These are phyloP conservation scores for Physeter macrocephalus DNA, from an alignment of 2,113 vertebrate genomes.

Conservation along the genomic window DNA sequence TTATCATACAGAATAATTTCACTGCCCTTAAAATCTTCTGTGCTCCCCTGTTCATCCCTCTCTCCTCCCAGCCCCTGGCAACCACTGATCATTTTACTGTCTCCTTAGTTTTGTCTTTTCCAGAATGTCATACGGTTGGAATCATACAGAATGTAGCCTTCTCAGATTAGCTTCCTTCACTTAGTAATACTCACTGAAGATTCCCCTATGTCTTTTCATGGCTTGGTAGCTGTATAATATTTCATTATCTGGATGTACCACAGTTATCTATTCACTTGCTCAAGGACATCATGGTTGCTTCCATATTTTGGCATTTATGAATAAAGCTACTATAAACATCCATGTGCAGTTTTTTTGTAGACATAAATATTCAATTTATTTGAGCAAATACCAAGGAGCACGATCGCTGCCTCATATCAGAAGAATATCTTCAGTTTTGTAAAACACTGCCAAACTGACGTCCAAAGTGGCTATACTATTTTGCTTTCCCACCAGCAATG, in stretches of 20 bases:
- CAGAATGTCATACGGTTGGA: not conserved
- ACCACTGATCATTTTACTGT: not conserved
- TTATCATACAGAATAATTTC: not conserved
- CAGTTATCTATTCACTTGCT: not conserved
- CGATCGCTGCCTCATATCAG: not conserved
- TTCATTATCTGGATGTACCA: not conserved
- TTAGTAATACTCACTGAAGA: not conserved
- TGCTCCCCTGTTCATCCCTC: not conserved
- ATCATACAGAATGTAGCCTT: not conserved
- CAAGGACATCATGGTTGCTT: not conserved
- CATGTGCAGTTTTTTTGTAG: not conserved
- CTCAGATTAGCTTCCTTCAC: not conserved
- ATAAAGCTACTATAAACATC: not conserved
- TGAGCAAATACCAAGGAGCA: not conserved
- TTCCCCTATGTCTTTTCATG: not conserved
- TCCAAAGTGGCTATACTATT: not conserved
- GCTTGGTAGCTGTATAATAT: not conserved
- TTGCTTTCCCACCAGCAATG: not conserved
- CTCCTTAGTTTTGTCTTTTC: not conserved
- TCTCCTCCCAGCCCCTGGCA: not conserved
- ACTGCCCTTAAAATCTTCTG: not conserved
- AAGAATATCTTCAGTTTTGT: not conserved
- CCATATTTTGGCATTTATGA: not conserved
- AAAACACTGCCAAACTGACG: not conserved
- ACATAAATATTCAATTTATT: not conserved